phyloP scores from a whole-genome alignment of 2,113 vertebrate genomes.

The Psilopsiagon aymara region DNA sequence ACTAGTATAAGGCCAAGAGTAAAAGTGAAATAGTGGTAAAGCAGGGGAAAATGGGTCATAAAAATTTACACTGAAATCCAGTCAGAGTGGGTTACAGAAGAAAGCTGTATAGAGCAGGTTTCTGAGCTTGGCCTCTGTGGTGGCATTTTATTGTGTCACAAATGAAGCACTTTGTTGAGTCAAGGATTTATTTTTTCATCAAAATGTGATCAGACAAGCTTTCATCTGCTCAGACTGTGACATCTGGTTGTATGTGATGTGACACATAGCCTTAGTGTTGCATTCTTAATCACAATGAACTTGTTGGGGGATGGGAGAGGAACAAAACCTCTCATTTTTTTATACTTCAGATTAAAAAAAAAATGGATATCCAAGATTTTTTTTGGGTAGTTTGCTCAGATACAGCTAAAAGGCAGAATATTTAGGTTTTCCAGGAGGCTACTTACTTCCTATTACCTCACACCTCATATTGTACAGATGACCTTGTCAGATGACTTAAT shows the following conservation, averaged over 20 bases:
- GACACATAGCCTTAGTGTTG: not conserved
- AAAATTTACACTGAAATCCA: not conserved
- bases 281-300: not conserved
- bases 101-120: not conserved
- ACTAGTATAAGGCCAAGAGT: not conserved
- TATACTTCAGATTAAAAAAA: not conserved
- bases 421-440: not conserved
- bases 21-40: not conserved
- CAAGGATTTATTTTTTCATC: not conserved
- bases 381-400: not conserved
- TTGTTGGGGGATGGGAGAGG: too few species aligned
- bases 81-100: not conserved
- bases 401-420: not conserved
- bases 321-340: not conserved
- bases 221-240: not conserved
- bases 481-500: not conserved
- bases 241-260: not conserved
- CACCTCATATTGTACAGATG: not conserved
- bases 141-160: not conserved
- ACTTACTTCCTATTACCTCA: not conserved
- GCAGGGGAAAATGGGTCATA: not conserved
- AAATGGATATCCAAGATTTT: not conserved
- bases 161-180: not conserved
- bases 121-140: not conserved
- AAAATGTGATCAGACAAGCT: not conserved